Conservation (phyloP, 2,888 invertebrate species). For the Metallyticus violacea region DNA sequence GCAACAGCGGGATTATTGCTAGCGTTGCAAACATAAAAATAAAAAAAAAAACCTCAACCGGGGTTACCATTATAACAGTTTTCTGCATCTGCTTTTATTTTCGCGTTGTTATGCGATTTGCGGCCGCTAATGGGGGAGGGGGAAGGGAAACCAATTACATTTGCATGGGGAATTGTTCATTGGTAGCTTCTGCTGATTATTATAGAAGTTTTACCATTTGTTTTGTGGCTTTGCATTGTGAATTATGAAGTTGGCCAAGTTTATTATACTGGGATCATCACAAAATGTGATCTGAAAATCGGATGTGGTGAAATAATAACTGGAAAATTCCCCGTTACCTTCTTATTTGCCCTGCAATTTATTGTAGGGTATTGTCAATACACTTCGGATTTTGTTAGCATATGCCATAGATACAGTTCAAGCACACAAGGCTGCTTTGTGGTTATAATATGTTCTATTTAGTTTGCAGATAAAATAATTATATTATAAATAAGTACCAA, state of each 20-base stretch:
- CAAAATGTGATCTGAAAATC: not conserved
- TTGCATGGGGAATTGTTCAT: conserved; percentile 15
- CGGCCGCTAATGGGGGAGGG: not conserved
- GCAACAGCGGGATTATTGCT: not conserved
- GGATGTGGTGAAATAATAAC: not conserved
- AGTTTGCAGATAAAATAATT: too few species aligned
- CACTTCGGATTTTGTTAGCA: too few species aligned
- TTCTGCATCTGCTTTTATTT: not conserved
- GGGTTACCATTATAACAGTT: not conserved
- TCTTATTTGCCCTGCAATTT: not conserved
- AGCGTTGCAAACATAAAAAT: not conserved
- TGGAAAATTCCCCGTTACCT: not conserved
- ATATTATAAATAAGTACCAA: too few species aligned
- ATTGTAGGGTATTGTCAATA: not conserved
- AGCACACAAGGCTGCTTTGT: too few species aligned
- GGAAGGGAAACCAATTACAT: not conserved
- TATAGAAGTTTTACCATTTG: not conserved
- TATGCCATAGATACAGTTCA: too few species aligned
- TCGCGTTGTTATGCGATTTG: not conserved
- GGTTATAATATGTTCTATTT: too few species aligned
- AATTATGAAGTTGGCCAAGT: not conserved
- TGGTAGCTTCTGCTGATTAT: not conserved
- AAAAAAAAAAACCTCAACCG: not conserved
- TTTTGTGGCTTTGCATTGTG: not conserved
- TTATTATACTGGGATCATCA: not conserved